Evolutionary conservation across 2,797 vertebrate genomes (phyloP), one percentile per base, ranked within the genome.

Genomic region (Poecilia velifera): DNA sequence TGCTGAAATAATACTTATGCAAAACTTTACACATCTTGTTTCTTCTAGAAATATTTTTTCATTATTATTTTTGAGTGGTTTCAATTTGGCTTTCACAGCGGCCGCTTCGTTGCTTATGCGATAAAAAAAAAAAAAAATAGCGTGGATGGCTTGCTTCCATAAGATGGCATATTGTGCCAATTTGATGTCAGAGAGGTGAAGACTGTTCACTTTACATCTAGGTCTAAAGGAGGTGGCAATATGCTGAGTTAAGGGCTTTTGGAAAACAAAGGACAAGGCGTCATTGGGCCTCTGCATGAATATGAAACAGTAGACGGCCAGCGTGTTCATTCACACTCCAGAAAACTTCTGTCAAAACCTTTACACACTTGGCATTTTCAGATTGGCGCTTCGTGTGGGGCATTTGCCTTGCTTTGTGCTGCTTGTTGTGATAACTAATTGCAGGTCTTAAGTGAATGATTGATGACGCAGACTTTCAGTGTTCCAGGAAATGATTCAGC

Each of bases 161-260:
- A 90, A 90, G 89, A 85, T 80, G 62, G 81, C 87, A 77, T 86
- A 86, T 82, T 79, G 89, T 83, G 79, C 78, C 62, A 75, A 86
- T 94, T 95, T 95, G 96, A 96, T 97, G 97, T 97, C 94, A 96
- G 92, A 92, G 93, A 96, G 96, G 97, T 96, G 97, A 96, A 94
- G 91, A 86, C 90, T 87, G 88, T 95, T 96, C 96, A 96, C 96
- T 97, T 96, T 96, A 86, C 95, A 82, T 81, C 92, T 92, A 92
- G 92, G 92, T 94, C 96, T 96, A 91, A 80, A 85, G 94, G 94
- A 95, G 95, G 93, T 71, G 87, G 72, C 75, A 80, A 92, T 91
- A 79, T 94, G 93, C 94, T 94, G 94, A 95, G 88, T 92, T 76
- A 85, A 85, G 93, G 88, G 79, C 95, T 97, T 97, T 96, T 95